Evolutionary conservation across 2,888 invertebrate species (phyloP).

Genomic region (Nomada fabriciana): DNA sequence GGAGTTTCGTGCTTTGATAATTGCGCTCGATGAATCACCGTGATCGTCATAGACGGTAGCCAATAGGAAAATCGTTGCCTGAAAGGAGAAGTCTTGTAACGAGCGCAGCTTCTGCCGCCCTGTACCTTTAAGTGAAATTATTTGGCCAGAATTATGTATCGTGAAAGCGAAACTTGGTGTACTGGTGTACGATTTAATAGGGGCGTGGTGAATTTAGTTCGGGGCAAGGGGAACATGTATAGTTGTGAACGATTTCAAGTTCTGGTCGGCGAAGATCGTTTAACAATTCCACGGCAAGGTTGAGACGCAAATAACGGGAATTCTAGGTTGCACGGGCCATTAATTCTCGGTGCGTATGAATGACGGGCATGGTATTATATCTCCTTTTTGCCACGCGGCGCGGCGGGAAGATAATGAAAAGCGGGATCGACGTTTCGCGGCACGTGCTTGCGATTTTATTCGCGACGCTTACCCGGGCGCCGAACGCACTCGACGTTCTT

Average conservation of each 20-base stretch:
- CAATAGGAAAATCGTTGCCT: conserved; percentile 26
- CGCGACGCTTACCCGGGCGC: conserved; percentile 22
- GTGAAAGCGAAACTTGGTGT: conserved; percentile 31
- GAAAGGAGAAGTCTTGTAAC: conserved; percentile 6
- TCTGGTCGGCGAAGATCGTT: conserved; percentile 11
- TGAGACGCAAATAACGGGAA: conserved; percentile 50
- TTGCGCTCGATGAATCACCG: conserved; percentile 45
- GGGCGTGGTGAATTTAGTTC: no score
- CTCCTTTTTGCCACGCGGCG: conserved; percentile 43
- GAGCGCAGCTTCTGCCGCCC: neutral
- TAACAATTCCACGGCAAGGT: conserved; percentile 18
- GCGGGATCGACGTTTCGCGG: conserved; percentile 69
- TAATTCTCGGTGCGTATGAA: conserved; percentile 71
- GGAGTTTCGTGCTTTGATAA: conserved; percentile 48
- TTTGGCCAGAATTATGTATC: neutral
- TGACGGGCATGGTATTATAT: conserved; percentile 70
- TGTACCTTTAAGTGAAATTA: neutral
- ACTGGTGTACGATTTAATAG: conserved; percentile 1
- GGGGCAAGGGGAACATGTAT: no score
- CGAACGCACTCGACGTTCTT: conserved; percentile 64
- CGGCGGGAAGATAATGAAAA: conserved; percentile 66
- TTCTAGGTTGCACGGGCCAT: conserved; percentile 54
- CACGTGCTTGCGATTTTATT: conserved; percentile 57
- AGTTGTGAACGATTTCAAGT: no score
- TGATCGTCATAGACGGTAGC: conserved; percentile 25